A percentile compares a stretch with the other conserved stretches of the same genome.
phyloP scores from a whole-genome alignment of 2,113 vertebrate genomes.

The Heterochromis multidens region DNA sequence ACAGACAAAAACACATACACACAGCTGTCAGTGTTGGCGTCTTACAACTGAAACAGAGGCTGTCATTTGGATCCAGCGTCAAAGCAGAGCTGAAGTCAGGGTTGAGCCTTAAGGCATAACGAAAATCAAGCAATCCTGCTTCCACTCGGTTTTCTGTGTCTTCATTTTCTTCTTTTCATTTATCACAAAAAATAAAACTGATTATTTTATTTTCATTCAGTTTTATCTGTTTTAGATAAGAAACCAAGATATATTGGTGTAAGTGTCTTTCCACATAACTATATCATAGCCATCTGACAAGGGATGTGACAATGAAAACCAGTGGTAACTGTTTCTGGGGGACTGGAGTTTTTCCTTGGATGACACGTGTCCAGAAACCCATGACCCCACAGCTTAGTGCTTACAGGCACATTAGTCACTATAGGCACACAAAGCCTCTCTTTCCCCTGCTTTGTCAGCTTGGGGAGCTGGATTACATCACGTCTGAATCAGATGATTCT shows the following conservation, averaged over 20 bases:
- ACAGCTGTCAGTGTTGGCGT: conserved; percentile 29
- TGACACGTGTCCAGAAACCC: conserved; percentile 35
- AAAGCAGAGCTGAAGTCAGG: conserved; percentile 41
- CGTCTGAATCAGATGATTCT: conserved; percentile 54
- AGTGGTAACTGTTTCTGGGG: conserved; percentile 11
- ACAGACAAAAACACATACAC: neutral
- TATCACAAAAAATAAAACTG: neutral
- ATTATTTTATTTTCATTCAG: neutral
- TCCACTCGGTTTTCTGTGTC: neutral
- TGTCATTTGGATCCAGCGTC: conserved; percentile 48
- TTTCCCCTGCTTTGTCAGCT: conserved; percentile 39
- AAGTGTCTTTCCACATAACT: neutral
- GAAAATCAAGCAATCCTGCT: conserved; percentile 15
- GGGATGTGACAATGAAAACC: conserved; percentile 6
- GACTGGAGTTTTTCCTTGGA: conserved; percentile 26
- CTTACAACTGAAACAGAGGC: conserved; percentile 42
- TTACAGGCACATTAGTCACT: conserved; percentile 47
- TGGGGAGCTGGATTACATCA: conserved; percentile 51
- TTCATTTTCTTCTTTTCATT: neutral
- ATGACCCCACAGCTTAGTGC: conserved; percentile 19
- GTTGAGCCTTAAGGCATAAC: conserved; percentile 28
- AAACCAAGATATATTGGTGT: neutral
- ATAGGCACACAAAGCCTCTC: neutral
- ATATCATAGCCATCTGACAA: neutral
- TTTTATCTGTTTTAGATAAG: neutral